Base-by-base conservation (phyloP, 2,797 vertebrate species). In the Betta splendens region DNA sequence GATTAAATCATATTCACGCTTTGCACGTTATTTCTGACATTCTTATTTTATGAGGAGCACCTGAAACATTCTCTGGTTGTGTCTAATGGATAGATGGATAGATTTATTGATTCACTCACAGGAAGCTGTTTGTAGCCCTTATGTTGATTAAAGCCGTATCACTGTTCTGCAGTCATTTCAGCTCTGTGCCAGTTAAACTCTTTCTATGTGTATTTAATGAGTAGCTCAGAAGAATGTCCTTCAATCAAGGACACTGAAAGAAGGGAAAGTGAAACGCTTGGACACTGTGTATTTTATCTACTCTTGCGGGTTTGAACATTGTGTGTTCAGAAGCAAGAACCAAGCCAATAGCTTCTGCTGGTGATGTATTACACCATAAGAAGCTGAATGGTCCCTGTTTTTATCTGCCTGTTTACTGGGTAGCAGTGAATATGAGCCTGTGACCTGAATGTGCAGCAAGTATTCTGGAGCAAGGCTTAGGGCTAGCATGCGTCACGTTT, bases 401-500 rank as follows among this genome's bases (percentile, higher is more conserved):
- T 40, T 60, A 51, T 65, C 67, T 31, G 58, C 21, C 31, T 62
- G 56, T 75, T 72, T 64, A 61, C 51, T 45, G 54, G 17, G 31
- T 16, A 45, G 37, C 26, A n/a, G 46, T 22, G 40, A 75, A 52
- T 57, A 45, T 37, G 53, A 71, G 77, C 31, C 47, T 58, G 49
- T 71, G 76, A 77, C 81, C 78, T 81, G 59, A 80, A 78, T 84
- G 65, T 62, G 64, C 51, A 12, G 65, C 55, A 49, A 32, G 43
- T 55, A 62, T 69, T 75, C 60, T 72, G 48, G 44, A 73, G 72
- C 67, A 18, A 47, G 39, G 78, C 70, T 80, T 54, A 32, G 59
- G 65, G 66, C 73, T 10, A 70, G 59, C 74, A 44, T 42, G 75
- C 77, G 58, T 80, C 78, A 81, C 70, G 60, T 60, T 84, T 83